These are phyloP conservation scores for Dendrolimus kikuchii DNA, from an alignment of 1,140 invertebrate species.

Conservation along the genomic window DNA sequence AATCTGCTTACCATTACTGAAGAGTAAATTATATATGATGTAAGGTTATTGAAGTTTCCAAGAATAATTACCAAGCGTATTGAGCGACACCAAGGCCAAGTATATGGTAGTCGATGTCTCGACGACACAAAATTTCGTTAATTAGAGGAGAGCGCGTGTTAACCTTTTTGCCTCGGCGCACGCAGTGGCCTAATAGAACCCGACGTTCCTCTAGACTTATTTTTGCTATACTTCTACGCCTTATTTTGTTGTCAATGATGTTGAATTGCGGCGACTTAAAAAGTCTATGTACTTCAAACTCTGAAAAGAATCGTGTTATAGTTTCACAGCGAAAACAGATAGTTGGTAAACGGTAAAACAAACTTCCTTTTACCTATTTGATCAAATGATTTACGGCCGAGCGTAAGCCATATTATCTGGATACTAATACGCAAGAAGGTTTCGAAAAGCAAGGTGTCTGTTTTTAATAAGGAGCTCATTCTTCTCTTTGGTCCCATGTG, in stretches of 20 bases:
- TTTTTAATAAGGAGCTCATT: conserved; percentile 64
- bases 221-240: conserved; percentile 16
- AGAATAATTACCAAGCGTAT: conserved; percentile 22
- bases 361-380: conserved; percentile 56
- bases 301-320: conserved; percentile 37
- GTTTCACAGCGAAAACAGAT: neutral
- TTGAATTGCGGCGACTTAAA: conserved; percentile 73
- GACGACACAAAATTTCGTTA: conserved; percentile 27
- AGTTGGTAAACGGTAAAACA: neutral
- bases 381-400: conserved; percentile 69
- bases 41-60: too few relatives aligned
- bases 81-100: conserved; percentile 33
- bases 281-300: conserved; percentile 73
- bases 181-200: conserved; percentile 28
- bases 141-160: conserved; percentile 27
- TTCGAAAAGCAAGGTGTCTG: conserved; percentile 72
- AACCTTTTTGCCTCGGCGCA: conserved; percentile 18
- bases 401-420: conserved; percentile 75
- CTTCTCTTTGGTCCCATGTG: conserved; percentile 64
- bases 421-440: conserved; percentile 66
- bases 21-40: too few relatives aligned
- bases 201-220: conserved; percentile 18
- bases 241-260: conserved; percentile 34
- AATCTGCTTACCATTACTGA: too few relatives aligned
- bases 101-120: conserved; percentile 26